Conservation (phyloP, 2,797 vertebrate species). For the Cheracebus regulus region DNA sequence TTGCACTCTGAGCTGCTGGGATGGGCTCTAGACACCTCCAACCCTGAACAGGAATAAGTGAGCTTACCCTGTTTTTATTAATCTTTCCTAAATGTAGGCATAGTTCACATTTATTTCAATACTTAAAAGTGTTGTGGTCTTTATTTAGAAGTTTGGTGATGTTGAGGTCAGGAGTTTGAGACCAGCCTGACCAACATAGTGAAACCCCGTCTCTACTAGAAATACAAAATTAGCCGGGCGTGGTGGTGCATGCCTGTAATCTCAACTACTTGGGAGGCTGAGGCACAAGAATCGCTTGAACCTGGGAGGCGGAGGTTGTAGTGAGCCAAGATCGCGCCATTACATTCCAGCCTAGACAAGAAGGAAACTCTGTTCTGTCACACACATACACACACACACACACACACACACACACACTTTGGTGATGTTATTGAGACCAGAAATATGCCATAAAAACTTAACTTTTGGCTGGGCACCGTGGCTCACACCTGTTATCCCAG, state of each 20-base stretch:
- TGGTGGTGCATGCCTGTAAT: not conserved
- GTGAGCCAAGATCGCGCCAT: not conserved
- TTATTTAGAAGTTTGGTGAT: not conserved
- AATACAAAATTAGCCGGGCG: not conserved
- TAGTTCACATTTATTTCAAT: not conserved
- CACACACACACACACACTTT: not conserved
- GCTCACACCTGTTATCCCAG: too few relatives aligned
- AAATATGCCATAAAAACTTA: not conserved
- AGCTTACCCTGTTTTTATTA: not conserved
- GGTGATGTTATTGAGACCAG: not conserved
- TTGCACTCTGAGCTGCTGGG: not conserved
- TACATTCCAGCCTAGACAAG: not conserved
- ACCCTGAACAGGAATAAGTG: not conserved
- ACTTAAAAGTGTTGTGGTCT: not conserved
- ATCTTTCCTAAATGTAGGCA: not conserved
- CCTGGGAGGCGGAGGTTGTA: not conserved
- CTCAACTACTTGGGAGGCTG: not conserved
- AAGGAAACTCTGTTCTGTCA: not conserved
- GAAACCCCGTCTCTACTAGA: not conserved
- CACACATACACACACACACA: too few relatives aligned
- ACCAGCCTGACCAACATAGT: not conserved
- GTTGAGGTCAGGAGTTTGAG: not conserved
- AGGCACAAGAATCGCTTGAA: not conserved
- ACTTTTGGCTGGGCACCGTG: not conserved
- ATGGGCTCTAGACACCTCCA: not conserved